phyloP scores from a whole-genome alignment of 1,140 invertebrate genomes.

The Belonocnema kinseyi region DNA sequence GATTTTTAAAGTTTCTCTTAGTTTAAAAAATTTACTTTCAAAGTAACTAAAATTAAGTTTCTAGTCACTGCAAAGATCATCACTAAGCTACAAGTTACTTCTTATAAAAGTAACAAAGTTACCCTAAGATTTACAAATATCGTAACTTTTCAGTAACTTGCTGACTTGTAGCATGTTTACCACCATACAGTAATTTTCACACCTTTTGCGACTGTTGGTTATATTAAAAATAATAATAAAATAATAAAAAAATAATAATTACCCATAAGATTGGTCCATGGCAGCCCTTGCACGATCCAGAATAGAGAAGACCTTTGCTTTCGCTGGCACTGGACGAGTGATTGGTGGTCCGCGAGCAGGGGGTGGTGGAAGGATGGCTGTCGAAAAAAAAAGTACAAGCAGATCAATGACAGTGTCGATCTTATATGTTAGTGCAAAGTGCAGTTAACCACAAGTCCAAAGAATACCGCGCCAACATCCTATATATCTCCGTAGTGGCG shows the following conservation, averaged over 20 bases:
- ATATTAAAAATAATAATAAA: slow-evolving; percentile 1
- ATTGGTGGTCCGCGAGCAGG: slow-evolving; percentile 70
- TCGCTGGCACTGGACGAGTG: slow-evolving; percentile 78
- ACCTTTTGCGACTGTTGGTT: not conserved
- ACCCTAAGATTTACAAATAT: no score
- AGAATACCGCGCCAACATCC: slow-evolving; percentile 3
- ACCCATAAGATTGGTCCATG: slow-evolving; percentile 86
- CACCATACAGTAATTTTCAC: not conserved
- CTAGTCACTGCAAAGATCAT: no score
- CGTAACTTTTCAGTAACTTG: not conserved
- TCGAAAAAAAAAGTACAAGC: slow-evolving; percentile 42
- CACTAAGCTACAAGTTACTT: no score
- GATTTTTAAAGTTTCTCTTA: no score
- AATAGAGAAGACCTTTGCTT: slow-evolving; percentile 88
- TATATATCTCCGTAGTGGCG: slow-evolving; percentile 16
- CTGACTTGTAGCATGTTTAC: no score
- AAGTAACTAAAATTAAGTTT: no score
- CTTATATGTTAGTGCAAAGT: not conserved
- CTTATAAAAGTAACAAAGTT: no score
- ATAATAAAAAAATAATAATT: slow-evolving; percentile 45
- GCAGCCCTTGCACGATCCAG: slow-evolving; percentile 86
- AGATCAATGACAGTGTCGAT: slow-evolving; percentile 18
- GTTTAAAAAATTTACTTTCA: no score
- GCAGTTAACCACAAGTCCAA: slow-evolving; percentile 16
- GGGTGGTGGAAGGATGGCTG: slow-evolving; percentile 69